Conservation (phyloP, 2,113 vertebrate species). For the Chelonoidis abingdonii region DNA sequence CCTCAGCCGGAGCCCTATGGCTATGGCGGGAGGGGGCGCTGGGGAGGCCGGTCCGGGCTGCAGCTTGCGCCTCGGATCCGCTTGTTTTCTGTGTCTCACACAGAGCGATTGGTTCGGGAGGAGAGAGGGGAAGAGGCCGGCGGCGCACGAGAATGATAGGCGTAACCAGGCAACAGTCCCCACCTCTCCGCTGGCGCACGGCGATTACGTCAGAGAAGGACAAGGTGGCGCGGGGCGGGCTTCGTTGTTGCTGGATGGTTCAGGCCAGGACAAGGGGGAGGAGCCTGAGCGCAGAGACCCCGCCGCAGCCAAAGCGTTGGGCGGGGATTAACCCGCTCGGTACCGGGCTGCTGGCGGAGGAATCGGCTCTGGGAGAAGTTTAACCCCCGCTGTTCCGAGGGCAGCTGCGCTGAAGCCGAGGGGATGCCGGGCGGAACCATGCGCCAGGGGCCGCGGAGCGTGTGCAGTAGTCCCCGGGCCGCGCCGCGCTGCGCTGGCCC, state of each 20-base stretch:
- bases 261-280: conserved; percentile 1
- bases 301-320: not conserved
- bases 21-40: not conserved
- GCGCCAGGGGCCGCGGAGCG: not conserved
- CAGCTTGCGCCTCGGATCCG: not conserved
- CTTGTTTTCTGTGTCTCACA: not conserved
- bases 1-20: not conserved
- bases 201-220: conserved; percentile 20
- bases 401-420: not conserved
- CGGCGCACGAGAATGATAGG: conserved; percentile 67
- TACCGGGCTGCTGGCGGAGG: not conserved
- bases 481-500: not conserved
- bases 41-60: not conserved
- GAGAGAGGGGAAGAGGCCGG: not conserved
- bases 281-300: not conserved
- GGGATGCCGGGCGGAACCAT: not conserved
- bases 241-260: not conserved
- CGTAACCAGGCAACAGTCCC: conserved; percentile 69
- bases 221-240: not conserved
- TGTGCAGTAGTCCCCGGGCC: not conserved
- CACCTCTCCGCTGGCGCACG: conserved; percentile 20
- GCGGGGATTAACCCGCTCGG: not conserved
- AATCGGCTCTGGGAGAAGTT: not conserved
- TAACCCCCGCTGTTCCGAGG: no score
- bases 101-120: not conserved